Base-by-base conservation (phyloP, 2,113 vertebrate species). In the Pelecanoides urinatrix region DNA sequence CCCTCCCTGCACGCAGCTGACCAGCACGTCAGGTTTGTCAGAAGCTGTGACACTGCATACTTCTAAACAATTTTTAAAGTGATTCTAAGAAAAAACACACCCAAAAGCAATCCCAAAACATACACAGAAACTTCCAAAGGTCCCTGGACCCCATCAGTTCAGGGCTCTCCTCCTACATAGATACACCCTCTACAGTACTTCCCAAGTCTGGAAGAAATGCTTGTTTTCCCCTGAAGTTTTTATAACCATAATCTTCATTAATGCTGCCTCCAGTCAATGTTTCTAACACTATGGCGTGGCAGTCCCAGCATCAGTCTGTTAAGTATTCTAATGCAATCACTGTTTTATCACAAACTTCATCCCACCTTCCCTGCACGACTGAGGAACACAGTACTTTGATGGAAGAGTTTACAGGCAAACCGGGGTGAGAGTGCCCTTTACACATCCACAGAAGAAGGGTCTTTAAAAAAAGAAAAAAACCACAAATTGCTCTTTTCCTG, bases 261-360 rank as follows among this genome's bases (percentile, higher is more conserved):
- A 23, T 0, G 0, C 25, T 30, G 62, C 42, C 72, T 50, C 49
- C 50, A 70, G 29, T 1, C 45, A 53, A 2, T 7, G 9, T 30
- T 73, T 30, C 29, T 8, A 47, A 63, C 1, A 30, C 9, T 8
- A 10, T 1, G 30, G 25, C 0, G 0, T 6, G 23, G 45, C 1
- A 34, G 44, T 14, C 21, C 44, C n/a, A 53, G 21, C 40, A 36
- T 3, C 8, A 67, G 63, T 6, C 16, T 71, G 13, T 20, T 38
- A 25, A 56, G 10, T 4, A 58, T 12, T 79, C 71, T 34, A 36
- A 16, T 1, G 26, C 44, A 71, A 59, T 8, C 55, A 10, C 17
- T 9, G 32, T 18, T 38, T 22, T 17, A 61, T 13, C 30, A 38
- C 29, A 23, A 42, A 11, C 30, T 42, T 32, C 17, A 73, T 11